These are phyloP conservation scores for Danio rerio DNA, from an alignment of 2,113 vertebrate genomes.

Conservation along the genomic window DNA sequence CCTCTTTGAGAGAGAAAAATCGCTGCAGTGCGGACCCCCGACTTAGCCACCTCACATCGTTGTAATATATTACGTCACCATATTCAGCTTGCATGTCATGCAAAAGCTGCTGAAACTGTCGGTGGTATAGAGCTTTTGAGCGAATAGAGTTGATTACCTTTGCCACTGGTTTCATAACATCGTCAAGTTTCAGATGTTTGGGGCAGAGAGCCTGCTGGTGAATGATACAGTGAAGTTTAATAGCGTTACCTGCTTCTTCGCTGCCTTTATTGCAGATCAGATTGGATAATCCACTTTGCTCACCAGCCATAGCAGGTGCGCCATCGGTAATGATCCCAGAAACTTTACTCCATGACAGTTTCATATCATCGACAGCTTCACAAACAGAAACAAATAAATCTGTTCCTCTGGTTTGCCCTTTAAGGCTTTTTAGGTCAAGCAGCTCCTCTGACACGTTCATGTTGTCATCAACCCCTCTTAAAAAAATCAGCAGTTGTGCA, in stretches of 20 bases:
- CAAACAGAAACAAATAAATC: too few relatives aligned
- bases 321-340: not conserved
- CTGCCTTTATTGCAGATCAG: slow-evolving; percentile 54
- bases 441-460: too few relatives aligned
- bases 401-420: too few relatives aligned
- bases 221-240: slow-evolving; percentile 45
- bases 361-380: not conserved
- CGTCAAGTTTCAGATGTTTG: slow-evolving; percentile 11
- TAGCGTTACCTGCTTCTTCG: slow-evolving; percentile 44
- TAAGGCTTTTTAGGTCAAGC: too few relatives aligned
- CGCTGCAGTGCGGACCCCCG: too few relatives aligned
- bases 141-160: slow-evolving; percentile 41
- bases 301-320: not conserved
- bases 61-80: too few relatives aligned
- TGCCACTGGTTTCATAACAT: too few relatives aligned
- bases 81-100: not conserved
- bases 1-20: too few relatives aligned
- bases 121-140: slow-evolving; percentile 52
- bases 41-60: too few relatives aligned
- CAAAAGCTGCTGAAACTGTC: slow-evolving; percentile 58
- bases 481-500: slow-evolving; percentile 33
- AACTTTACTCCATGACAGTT: not conserved
- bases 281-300: slow-evolving; percentile 46
- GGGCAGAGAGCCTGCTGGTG: slow-evolving; percentile 54
- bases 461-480: slow-evolving; percentile 45